Evolutionary conservation across 2,113 vertebrate species (phyloP).

Genomic region (Rhombomys opimus): DNA sequence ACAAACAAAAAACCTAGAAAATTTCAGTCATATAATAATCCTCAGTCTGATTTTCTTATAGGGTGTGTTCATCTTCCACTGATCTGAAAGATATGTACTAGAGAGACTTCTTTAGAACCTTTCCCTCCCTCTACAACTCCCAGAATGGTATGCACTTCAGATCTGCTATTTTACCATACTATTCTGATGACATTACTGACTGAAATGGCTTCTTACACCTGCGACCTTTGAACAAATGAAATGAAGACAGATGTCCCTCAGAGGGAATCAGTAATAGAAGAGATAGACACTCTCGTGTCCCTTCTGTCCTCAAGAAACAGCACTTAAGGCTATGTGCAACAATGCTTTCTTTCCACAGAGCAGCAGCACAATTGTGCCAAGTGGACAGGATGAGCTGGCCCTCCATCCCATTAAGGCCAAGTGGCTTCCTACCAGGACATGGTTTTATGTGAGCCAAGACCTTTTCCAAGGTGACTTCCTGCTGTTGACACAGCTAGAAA

Average conservation of each 20-base stretch:
- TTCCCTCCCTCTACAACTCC: neutral
- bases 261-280: neutral
- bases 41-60: neutral
- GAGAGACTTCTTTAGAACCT: neutral
- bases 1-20: neutral
- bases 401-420: slow-evolving; percentile 6
- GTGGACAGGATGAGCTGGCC: neutral
- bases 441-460: neutral
- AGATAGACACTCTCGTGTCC: neutral
- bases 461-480: slow-evolving; percentile 54
- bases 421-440: slow-evolving; percentile 59
- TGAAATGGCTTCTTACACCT: slow-evolving; percentile 8
- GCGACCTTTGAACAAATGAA: slow-evolving; percentile 14
- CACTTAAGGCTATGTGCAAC: neutral
- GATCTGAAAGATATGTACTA: neutral
- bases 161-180: neutral
- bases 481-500: slow-evolving; percentile 55
- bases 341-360: neutral
- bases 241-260: slow-evolving; percentile 35
- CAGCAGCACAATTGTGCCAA: slow-evolving; percentile 9
- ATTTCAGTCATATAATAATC: neutral
- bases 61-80: neutral
- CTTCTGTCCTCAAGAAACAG: neutral
- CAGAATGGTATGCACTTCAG: neutral
- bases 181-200: slow-evolving; percentile 10